These are phyloP conservation scores for Sapayoa aenigma DNA, from an alignment of 2,113 vertebrate genomes.

Conservation along the genomic window DNA sequence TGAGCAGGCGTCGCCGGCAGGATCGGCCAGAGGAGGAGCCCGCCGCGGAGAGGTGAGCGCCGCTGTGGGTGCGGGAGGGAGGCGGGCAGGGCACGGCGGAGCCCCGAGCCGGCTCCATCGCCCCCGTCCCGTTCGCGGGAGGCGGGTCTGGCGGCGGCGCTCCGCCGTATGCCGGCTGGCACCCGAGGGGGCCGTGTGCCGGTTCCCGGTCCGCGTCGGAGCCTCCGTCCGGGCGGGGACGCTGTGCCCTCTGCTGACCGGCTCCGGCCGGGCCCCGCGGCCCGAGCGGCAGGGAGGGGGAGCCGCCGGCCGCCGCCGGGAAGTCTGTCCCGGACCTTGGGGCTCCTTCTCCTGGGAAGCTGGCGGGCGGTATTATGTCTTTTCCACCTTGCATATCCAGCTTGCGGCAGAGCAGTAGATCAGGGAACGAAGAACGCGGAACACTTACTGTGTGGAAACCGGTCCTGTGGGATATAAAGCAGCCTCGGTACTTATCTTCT, in stretches of 20 bases:
- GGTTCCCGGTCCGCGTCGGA: too few species aligned
- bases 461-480: not conserved
- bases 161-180: not conserved
- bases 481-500: not conserved
- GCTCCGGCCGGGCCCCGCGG: not conserved
- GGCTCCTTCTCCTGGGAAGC: not conserved
- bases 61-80: not conserved
- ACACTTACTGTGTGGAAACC: too few species aligned
- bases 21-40: not conserved
- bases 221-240: not conserved
- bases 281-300: not conserved
- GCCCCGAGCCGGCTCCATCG: not conserved
- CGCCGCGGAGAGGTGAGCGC: not conserved
- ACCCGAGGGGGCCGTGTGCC: rapidly evolving
- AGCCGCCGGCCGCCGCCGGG: not conserved
- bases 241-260: not conserved
- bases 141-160: not conserved
- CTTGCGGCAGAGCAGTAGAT: not conserved
- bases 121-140: not conserved
- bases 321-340: not conserved
- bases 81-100: not conserved
- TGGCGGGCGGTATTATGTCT: not conserved
- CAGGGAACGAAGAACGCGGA: not conserved
- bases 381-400: rapidly evolving
- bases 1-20: not conserved